phyloP scores from a whole-genome alignment of 2,797 vertebrate species.

The Notolepis coatsorum region DNA sequence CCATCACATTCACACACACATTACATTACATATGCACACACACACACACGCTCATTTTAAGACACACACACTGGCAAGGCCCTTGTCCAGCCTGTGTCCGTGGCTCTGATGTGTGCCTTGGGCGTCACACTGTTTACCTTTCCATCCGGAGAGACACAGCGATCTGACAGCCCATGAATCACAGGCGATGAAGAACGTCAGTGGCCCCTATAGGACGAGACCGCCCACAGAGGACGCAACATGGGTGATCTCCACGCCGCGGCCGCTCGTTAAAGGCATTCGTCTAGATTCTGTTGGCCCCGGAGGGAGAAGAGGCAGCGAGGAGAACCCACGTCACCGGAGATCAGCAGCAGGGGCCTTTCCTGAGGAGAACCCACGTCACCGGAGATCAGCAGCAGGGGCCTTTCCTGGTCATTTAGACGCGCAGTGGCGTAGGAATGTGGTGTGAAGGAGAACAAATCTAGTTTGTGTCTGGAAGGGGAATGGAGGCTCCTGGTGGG shows the following conservation, averaged over 20 bases:
- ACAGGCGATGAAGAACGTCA: slow-evolving; percentile 23
- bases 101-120: slow-evolving; percentile 4
- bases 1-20: slow-evolving; percentile 9
- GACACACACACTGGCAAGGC: neutral
- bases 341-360: slow-evolving; percentile 3
- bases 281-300: slow-evolving; percentile 6
- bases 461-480: neutral
- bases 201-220: slow-evolving; percentile 27
- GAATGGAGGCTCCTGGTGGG: neutral
- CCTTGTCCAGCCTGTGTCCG: slow-evolving; percentile 1
- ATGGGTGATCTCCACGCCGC: neutral
- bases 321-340: neutral
- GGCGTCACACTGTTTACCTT: slow-evolving; percentile 46
- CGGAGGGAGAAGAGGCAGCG: neutral
- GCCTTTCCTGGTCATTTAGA: neutral
- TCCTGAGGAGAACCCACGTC: neutral
- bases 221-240: neutral
- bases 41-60: neutral
- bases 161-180: slow-evolving; percentile 60
- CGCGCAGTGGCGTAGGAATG: neutral
- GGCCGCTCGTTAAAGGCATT: slow-evolving; percentile 2
- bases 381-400: slow-evolving; percentile 1
- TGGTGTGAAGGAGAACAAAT: neutral
- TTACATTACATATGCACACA: neutral
- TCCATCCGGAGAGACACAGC: slow-evolving; percentile 33